Evolutionary conservation across 1,140 invertebrate genomes (phyloP).

Genomic region (Druon quercuslanigerum): DNA sequence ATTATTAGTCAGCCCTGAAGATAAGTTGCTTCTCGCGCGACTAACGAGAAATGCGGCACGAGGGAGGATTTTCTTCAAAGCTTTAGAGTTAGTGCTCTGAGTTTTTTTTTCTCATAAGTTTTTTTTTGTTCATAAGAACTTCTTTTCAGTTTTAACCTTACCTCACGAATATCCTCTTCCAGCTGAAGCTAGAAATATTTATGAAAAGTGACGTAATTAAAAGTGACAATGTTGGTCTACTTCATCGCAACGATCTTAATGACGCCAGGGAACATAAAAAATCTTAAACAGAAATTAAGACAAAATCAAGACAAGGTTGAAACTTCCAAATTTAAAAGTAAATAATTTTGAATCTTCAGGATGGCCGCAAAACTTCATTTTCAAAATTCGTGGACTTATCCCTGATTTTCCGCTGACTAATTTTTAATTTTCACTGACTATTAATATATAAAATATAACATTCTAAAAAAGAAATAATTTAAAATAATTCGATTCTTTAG

Average conservation of each 20-base stretch:
- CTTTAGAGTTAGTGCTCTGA: not conserved
- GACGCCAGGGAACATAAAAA: not conserved
- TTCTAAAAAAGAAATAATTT: no score
- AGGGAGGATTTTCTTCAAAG: no score
- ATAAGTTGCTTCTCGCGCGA: not conserved
- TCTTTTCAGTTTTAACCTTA: slow-evolving; percentile 47
- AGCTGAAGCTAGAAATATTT: slow-evolving; percentile 58
- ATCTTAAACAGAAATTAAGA: no score
- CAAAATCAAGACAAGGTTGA: not conserved
- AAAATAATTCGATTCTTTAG: no score
- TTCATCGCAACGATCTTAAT: not conserved
- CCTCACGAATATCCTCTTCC: slow-evolving; percentile 61
- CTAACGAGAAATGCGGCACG: not conserved
- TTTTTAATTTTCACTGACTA: no score
- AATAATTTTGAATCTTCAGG: no score
- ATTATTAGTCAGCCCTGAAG: not conserved
- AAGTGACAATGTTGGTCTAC: slow-evolving; percentile 12
- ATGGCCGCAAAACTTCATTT: no score
- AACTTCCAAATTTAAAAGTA: no score
- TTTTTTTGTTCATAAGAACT: slow-evolving; percentile 1
- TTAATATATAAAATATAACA: no score
- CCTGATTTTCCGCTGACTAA: no score
- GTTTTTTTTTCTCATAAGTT: not conserved
- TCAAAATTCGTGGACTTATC: no score
- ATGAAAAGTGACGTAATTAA: slow-evolving; percentile 47